phyloP scores from a whole-genome alignment of 2,797 vertebrate species.

The Thalassophryne amazonica region DNA sequence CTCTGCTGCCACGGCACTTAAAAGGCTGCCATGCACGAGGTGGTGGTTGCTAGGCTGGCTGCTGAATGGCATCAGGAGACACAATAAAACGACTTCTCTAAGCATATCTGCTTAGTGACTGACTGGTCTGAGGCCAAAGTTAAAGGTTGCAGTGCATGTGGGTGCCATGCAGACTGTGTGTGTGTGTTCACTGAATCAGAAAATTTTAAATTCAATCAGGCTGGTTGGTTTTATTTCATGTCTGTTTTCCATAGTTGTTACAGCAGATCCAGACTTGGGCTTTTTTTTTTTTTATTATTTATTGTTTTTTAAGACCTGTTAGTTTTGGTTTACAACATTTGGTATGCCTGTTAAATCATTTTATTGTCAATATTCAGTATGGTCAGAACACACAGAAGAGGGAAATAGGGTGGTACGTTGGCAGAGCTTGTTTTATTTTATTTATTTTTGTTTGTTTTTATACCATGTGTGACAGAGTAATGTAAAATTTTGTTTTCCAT shows the following conservation, averaged over 20 bases:
- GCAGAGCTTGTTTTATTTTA: no score
- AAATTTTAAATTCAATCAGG: conserved; percentile 1
- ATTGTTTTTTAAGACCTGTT: background rate
- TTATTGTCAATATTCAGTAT: no score
- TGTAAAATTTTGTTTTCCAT: no score
- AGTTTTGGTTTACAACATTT: no score
- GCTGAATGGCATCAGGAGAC: conserved; percentile 26
- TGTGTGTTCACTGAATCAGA: conserved; percentile 13
- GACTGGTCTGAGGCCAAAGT: conserved; percentile 9
- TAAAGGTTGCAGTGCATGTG: conserved; percentile 28
- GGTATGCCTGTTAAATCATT: no score
- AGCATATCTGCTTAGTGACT: conserved; percentile 18
- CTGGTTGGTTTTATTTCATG: background rate
- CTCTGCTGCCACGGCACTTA: conserved; percentile 26
- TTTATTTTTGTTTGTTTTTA: no score
- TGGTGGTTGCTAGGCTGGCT: conserved; percentile 15
- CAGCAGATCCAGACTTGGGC: background rate
- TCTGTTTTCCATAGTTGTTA: background rate
- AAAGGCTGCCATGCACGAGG: background rate
- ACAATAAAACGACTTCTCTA: conserved; percentile 24
- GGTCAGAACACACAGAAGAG: no score
- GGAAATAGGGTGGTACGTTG: no score
- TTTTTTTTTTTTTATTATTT: background rate
- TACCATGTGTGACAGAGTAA: no score
- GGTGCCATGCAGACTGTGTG: conserved; percentile 2